phyloP scores from a whole-genome alignment of 1,140 invertebrate species.

The Drosophila teissieri region DNA sequence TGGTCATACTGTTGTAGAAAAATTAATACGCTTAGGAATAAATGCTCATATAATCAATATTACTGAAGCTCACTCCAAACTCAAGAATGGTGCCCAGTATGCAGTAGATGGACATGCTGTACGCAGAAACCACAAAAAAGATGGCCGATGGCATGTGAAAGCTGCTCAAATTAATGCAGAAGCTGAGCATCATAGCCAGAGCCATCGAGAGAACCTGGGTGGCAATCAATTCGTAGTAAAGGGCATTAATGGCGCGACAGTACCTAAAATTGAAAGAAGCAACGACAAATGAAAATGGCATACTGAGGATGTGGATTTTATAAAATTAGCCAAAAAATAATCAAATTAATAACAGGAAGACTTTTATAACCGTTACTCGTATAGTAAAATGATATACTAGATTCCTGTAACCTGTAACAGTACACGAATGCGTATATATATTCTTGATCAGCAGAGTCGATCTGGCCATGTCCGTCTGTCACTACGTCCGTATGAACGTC shows the following conservation, averaged over 20 bases:
- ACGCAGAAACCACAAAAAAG: slow-evolving; percentile 53
- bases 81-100: slow-evolving; percentile 66
- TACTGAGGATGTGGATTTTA: too few species aligned
- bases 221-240: slow-evolving; percentile 55
- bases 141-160: slow-evolving; percentile 53
- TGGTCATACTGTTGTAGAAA: slow-evolving; percentile 42
- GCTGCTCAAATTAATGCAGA: slow-evolving; percentile 43
- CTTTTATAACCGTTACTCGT: too few species aligned
- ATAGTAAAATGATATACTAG: too few species aligned
- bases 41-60: not conserved
- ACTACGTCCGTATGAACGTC: too few species aligned
- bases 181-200: slow-evolving; percentile 43
- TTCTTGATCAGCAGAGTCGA: too few species aligned
- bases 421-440: too few species aligned
- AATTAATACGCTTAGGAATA: not conserved
- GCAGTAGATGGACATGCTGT: slow-evolving; percentile 65
- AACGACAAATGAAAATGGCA: too few species aligned
- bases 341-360: too few species aligned
- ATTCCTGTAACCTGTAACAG: too few species aligned
- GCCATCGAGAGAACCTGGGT: slow-evolving; percentile 54
- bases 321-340: too few species aligned
- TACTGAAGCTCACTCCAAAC: slow-evolving; percentile 39
- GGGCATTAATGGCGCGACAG: slow-evolving; percentile 35
- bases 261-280: slow-evolving; percentile 27
- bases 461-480: too few species aligned